Evolutionary conservation across 1,140 invertebrate genomes (phyloP).

Genomic region (Andricus grossulariae): DNA sequence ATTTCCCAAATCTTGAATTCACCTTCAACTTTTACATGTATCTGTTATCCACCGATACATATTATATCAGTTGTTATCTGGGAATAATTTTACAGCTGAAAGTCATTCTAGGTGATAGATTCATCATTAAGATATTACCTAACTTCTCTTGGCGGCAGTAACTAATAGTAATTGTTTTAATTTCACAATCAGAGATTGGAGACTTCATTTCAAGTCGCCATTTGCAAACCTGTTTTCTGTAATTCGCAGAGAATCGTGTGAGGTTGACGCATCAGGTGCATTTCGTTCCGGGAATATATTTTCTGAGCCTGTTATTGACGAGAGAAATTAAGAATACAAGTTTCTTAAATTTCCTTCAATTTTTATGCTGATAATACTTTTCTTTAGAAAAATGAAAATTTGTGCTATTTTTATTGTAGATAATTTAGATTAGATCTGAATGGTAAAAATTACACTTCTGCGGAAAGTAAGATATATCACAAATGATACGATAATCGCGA

Average conservation of each 20-base stretch:
- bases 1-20: constrained; percentile 19
- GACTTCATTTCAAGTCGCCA: neutral
- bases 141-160: no score
- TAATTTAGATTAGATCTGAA: no score
- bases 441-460: neutral
- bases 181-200: neutral
- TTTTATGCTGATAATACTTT: no score
- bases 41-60: neutral
- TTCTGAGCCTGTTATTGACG: neutral
- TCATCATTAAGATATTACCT: neutral
- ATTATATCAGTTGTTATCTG: neutral
- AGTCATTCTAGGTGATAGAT: neutral
- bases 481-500: neutral
- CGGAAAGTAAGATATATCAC: neutral
- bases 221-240: neutral
- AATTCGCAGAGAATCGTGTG: neutral
- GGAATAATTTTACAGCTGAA: neutral
- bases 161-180: no score
- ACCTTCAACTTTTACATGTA: neutral
- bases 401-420: no score
- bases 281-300: neutral
- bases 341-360: no score
- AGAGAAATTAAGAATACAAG: no score
- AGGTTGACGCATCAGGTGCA: constrained; percentile 6
- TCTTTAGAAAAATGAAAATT: no score